A percentile compares a stretch with the other conserved stretches of the same genome.
Conservation (phyloP, 2,797 vertebrate species). For the Sciaenops ocellatus region DNA sequence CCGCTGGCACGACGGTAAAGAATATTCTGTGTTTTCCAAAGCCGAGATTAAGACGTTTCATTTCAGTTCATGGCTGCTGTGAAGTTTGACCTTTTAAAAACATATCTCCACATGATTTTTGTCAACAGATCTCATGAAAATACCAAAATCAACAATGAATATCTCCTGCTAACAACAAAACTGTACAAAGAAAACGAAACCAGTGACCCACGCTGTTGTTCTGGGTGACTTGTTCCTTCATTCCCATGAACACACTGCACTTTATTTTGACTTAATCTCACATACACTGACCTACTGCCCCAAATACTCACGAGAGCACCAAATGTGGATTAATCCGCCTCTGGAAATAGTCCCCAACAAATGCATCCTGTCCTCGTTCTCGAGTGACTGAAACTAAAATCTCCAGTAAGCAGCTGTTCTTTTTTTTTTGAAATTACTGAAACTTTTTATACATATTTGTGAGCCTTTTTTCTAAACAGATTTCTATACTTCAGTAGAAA, state of each 20-base stretch:
- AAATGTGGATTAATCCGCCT: background rate
- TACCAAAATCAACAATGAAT: background rate
- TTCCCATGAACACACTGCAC: background rate
- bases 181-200: background rate
- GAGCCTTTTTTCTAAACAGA: too few species aligned
- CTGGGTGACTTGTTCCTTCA: background rate
- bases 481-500: too few species aligned
- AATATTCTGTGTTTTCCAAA: background rate
- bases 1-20: background rate
- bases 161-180: background rate
- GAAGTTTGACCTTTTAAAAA: background rate
- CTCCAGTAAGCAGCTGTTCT: background rate
- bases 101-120: too few species aligned
- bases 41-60: background rate
- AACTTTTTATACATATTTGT: too few species aligned
- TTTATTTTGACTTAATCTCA: background rate
- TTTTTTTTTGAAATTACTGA: too few species aligned
- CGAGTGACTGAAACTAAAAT: background rate
- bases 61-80: background rate
- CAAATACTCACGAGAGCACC: background rate
- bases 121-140: background rate
- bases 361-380: background rate
- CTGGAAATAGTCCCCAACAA: background rate
- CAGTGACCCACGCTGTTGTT: background rate
- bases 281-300: background rate